Conservation (phyloP, 2,888 invertebrate genomes). For the Villa cingulata region DNA sequence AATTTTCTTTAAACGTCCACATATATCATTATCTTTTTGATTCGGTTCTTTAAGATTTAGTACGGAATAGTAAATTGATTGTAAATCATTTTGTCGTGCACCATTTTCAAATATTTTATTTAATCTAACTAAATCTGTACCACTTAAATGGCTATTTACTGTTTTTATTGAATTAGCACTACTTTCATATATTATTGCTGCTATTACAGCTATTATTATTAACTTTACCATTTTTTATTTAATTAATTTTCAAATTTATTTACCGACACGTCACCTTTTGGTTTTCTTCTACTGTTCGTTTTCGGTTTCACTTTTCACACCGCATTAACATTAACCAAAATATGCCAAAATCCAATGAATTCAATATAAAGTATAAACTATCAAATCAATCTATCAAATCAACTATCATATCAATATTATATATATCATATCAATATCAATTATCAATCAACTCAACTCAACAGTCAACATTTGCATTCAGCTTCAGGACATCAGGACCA, state of each 20-base stretch:
- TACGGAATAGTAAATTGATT: conserved; percentile 56
- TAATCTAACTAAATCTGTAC: conserved; percentile 29
- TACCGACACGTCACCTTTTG: too few relatives aligned
- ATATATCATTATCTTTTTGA: conserved; percentile 36
- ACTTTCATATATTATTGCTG: not conserved
- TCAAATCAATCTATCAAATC: too few relatives aligned
- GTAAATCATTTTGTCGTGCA: conserved; percentile 45
- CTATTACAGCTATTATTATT: not conserved
- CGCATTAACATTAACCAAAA: too few relatives aligned
- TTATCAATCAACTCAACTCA: too few relatives aligned
- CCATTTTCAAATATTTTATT: conserved; percentile 35
- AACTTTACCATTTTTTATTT: not conserved
- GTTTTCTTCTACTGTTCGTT: too few relatives aligned
- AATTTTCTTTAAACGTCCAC: conserved; percentile 34
- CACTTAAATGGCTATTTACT: conserved; percentile 28
- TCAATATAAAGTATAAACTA: too few relatives aligned
- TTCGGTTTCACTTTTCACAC: too few relatives aligned
- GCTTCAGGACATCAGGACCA: too few relatives aligned
- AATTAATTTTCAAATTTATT: not conserved
- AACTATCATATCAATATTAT: too few relatives aligned
- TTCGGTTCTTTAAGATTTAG: conserved; percentile 53
- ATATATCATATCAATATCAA: too few relatives aligned
- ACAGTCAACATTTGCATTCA: too few relatives aligned
- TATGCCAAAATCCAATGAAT: too few relatives aligned
- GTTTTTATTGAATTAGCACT: conserved; percentile 18